Evolutionary conservation across 2,113 vertebrate genomes (phyloP), one percentile per base, ranked within the genome.

Genomic region (Leiothrix lutea): DNA sequence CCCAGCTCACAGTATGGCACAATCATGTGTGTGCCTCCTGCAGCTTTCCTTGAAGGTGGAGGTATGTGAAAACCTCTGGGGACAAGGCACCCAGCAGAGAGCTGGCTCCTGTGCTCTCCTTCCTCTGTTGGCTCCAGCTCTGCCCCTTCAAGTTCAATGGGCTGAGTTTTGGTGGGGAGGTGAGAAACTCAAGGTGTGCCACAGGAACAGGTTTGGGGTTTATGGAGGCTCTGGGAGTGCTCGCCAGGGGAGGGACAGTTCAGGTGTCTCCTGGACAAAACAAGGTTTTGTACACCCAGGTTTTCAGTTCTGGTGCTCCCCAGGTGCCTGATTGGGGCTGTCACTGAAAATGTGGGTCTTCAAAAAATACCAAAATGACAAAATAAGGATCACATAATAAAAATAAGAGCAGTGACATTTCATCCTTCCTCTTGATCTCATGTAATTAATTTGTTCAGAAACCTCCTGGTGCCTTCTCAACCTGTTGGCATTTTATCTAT

Each of bases 381-480:
- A 70, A 91, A 75, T 20, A 74, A 48, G 0, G 1, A 80, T 57
- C 1, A 1, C 19, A 36, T 20, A 61, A 18, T 33, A 60, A 88
- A 25, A 45, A 29, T 8, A 58, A 26, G 47, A 91, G 5, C 44
- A 29, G 44, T 2, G 2, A 25, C 35, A 11, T 62, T 83, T 72
- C 2, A 0, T 71, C 65, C 64, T 88, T 86, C 64, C 36, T 80
- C 47, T 74, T 66, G 6, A 38, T 48, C 75, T 94, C 40, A 14
- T 38, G 53, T 93, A 96, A 95, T 83, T 92, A 96, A 90, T 80
- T 80, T 67, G 25, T 78, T 92, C 80, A 79, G 61, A 95, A 84
- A 35, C 64, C 79, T 77, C 81, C 75, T 38, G 56, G 72, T 40
- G 3, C 31, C 6, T 86, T 83, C 51, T 85, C 33, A 38, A 36